Conservation (phyloP, 2,888 invertebrate genomes). For the Leptopilina syphax region DNA sequence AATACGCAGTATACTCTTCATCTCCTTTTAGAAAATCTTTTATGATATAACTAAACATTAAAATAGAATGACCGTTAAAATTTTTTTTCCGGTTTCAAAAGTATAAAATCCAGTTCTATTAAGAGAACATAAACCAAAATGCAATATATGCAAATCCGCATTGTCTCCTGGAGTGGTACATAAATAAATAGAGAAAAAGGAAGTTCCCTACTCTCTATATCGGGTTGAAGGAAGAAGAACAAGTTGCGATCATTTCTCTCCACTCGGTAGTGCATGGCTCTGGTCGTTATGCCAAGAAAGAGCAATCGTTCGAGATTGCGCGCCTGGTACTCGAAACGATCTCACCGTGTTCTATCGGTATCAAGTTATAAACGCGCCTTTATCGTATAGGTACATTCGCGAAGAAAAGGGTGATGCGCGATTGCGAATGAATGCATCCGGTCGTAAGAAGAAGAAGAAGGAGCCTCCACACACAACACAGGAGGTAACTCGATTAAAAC, state of each 20-base stretch:
- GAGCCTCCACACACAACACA: constrained; percentile 53
- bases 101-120: not conserved
- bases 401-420: constrained; percentile 43
- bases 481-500: constrained; percentile 67
- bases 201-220: not conserved
- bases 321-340: constrained; percentile 18
- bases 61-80: no score
- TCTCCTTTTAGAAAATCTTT: no score
- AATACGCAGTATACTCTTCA: no score
- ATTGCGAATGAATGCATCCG: constrained; percentile 61
- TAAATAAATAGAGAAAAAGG: constrained; percentile 7
- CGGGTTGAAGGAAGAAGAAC: not conserved
- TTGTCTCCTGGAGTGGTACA: not conserved
- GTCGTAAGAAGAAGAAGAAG: constrained; percentile 54
- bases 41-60: no score
- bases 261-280: constrained; percentile 26
- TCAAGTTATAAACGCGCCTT: constrained; percentile 39
- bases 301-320: constrained; percentile 37
- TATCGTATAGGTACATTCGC: constrained; percentile 33
- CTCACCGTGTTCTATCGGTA: constrained; percentile 33
- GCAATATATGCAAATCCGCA: constrained; percentile 1
- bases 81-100: no score
- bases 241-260: constrained; percentile 28
- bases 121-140: not conserved
- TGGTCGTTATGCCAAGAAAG: constrained; percentile 28